phyloP scores from a whole-genome alignment of 2,797 vertebrate genomes.

The Notolabrus celidotus region DNA sequence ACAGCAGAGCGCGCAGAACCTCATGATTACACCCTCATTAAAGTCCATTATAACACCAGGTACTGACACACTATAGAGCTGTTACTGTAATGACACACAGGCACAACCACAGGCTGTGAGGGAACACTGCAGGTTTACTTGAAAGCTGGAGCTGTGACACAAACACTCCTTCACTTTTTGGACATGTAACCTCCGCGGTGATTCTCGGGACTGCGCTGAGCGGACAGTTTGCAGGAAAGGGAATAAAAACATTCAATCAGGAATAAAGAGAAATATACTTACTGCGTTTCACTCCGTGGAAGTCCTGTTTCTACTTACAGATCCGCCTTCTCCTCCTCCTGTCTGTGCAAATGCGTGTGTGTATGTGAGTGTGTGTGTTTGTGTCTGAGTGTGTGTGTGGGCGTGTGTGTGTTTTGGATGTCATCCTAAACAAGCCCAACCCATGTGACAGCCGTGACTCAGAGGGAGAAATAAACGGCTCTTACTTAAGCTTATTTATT shows the following conservation, averaged over 20 bases:
- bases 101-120: background rate
- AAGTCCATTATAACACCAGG: background rate
- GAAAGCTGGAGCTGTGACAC: slow-evolving; percentile 14
- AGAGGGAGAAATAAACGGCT: background rate
- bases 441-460: slow-evolving; percentile 21
- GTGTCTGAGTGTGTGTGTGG: background rate
- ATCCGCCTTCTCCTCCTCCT: slow-evolving; percentile 53
- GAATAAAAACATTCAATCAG: background rate
- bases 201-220: background rate
- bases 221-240: no score
- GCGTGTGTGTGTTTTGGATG: slow-evolving; percentile 35
- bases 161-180: accelerated
- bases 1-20: background rate
- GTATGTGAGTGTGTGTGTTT: no score
- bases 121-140: background rate
- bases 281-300: slow-evolving; percentile 50
- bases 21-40: background rate
- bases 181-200: background rate
- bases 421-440: slow-evolving; percentile 32
- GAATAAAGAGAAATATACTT: slow-evolving; percentile 27
- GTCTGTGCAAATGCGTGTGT: background rate
- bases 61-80: background rate
- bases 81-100: background rate
- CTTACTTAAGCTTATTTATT: no score
- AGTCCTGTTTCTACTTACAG: slow-evolving; percentile 48